These are phyloP conservation scores for Bugulina stolonifera DNA, from an alignment of 2,888 invertebrate species.

Conservation along the genomic window DNA sequence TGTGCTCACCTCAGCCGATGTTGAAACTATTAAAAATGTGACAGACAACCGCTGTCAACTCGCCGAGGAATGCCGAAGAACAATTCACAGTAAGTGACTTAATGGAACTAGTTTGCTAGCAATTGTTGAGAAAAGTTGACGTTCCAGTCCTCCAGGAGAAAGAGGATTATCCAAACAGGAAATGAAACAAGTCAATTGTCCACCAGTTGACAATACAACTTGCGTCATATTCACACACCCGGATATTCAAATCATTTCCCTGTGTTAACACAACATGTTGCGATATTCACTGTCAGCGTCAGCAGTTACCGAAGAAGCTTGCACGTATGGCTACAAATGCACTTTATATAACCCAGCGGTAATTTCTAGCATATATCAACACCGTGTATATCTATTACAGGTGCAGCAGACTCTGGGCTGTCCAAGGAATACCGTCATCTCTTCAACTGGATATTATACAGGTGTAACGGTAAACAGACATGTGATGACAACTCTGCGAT, in stretches of 20 bases:
- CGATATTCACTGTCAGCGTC: too few species aligned
- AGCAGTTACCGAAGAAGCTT: too few species aligned
- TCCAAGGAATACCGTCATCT: neutral
- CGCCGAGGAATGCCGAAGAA: neutral
- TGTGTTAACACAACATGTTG: too few species aligned
- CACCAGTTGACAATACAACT: too few species aligned
- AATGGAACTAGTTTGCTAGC: too few species aligned
- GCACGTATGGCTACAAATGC: too few species aligned
- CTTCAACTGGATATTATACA: slow-evolving; percentile 5
- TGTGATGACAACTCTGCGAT: neutral
- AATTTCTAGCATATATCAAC: neutral
- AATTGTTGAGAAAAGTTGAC: too few species aligned
- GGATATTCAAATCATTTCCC: too few species aligned
- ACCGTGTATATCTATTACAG: neutral
- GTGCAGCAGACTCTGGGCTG: neutral
- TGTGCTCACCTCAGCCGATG: slow-evolving; percentile 12
- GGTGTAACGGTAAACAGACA: neutral
- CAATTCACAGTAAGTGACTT: slow-evolving; percentile 13
- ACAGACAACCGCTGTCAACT: neutral
- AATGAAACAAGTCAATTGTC: too few species aligned
- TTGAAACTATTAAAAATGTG: neutral
- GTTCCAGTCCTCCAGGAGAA: too few species aligned
- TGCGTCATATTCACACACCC: too few species aligned
- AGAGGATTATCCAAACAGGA: too few species aligned
- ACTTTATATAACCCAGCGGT: neutral